Conservation (phyloP, 2,113 vertebrate genomes). For the Leptocoma aspasia region DNA sequence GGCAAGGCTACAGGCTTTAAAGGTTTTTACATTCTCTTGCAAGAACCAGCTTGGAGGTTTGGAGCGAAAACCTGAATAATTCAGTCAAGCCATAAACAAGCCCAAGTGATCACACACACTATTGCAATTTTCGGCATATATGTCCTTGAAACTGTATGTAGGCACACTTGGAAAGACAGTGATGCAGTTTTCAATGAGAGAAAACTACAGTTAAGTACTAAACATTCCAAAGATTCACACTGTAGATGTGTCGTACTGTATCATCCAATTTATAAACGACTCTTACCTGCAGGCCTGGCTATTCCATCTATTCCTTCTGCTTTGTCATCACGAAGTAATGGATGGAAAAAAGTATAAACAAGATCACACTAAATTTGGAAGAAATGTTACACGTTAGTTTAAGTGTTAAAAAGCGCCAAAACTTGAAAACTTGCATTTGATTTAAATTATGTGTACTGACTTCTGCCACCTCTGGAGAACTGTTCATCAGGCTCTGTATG, state of each 20-base stretch:
- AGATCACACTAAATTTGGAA: constrained; percentile 88
- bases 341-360: constrained; percentile 98
- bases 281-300: constrained; percentile 79
- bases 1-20: background rate
- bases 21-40: background rate
- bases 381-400: constrained; percentile 52
- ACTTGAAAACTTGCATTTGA: background rate
- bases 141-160: background rate
- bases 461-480: constrained; percentile 90
- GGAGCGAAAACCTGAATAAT: background rate
- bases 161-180: background rate
- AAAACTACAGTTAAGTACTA: background rate
- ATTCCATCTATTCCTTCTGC: constrained; percentile 85
- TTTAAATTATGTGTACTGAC: constrained; percentile 68
- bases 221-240: background rate
- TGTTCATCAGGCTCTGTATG: constrained; percentile 90
- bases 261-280: background rate
- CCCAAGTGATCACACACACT: background rate
- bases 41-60: background rate
- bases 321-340: constrained; percentile 93
- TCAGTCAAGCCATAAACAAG: background rate
- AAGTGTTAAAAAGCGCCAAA: background rate
- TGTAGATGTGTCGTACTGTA: background rate
- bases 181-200: background rate
- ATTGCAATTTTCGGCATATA: background rate